These are phyloP conservation scores for Heliothis virescens DNA, from an alignment of 1,140 invertebrate genomes.

Conservation along the genomic window DNA sequence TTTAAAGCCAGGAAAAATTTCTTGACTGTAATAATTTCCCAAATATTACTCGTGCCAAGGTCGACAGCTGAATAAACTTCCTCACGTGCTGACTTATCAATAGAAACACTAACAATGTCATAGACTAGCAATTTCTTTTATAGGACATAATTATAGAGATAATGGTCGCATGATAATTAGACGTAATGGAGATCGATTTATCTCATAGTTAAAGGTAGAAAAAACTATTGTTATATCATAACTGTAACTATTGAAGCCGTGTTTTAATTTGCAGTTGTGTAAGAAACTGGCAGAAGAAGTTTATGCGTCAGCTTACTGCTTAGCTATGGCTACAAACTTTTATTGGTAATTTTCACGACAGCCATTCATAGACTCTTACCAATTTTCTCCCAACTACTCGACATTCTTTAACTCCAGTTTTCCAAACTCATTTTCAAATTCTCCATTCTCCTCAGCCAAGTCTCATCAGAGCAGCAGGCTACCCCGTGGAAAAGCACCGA, in stretches of 20 bases:
- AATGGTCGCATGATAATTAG: conserved; percentile 8
- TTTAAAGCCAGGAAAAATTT: no score
- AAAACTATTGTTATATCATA: conserved; percentile 2
- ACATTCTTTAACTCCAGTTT: no score
- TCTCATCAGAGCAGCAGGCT: conserved; percentile 86
- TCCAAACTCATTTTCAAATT: not conserved
- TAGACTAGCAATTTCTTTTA: not conserved
- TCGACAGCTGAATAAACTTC: no score
- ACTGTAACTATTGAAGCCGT: conserved; percentile 1
- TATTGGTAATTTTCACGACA: no score
- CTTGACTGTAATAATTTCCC: no score
- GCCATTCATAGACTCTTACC: not conserved
- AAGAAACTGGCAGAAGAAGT: not conserved
- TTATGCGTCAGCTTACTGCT: not conserved
- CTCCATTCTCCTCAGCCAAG: conserved; percentile 71
- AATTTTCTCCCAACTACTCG: not conserved
- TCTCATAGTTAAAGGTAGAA: not conserved
- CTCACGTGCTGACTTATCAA: not conserved
- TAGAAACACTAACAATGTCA: not conserved
- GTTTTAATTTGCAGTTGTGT: not conserved
- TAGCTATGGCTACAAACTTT: no score
- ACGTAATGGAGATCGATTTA: conserved; percentile 8
- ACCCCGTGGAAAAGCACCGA: conserved; percentile 88
- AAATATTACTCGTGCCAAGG: no score
- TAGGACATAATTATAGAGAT: conserved; percentile 2